Conservation (phyloP, 2,113 vertebrate genomes). For the Microtus richardsoni region DNA sequence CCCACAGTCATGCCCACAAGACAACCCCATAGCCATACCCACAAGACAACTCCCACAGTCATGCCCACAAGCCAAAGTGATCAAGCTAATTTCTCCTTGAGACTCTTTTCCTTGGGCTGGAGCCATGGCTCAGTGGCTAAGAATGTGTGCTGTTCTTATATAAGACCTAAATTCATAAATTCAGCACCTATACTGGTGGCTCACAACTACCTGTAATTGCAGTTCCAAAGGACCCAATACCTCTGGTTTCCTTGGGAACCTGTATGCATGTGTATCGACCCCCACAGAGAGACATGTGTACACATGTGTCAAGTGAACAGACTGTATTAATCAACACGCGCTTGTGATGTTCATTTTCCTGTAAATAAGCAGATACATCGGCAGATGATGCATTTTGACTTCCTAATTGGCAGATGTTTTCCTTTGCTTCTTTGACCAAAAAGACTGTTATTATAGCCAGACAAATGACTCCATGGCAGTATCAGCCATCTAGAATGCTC, state of each 20-base stretch:
- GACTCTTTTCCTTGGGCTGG: neutral
- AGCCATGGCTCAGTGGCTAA: neutral
- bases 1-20: neutral
- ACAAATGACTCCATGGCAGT: neutral
- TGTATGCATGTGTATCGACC: neutral
- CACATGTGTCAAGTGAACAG: neutral
- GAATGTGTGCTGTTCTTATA: neutral
- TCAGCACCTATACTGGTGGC: neutral
- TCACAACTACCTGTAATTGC: neutral
- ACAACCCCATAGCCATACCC: no score
- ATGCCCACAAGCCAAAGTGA: neutral
- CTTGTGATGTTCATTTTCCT: neutral
- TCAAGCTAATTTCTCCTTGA: neutral
- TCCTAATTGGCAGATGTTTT: neutral
- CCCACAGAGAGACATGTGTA: neutral
- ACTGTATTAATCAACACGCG: no score
- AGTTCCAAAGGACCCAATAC: neutral
- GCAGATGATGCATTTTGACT: neutral
- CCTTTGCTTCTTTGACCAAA: neutral
- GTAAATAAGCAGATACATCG: neutral
- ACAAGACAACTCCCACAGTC: neutral
- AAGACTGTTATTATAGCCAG: neutral
- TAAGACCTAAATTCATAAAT: neutral
- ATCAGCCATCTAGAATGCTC: neutral
- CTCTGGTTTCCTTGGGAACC: neutral